Conservation (phyloP, 2,797 vertebrate genomes). For the Xenopus petersii region DNA sequence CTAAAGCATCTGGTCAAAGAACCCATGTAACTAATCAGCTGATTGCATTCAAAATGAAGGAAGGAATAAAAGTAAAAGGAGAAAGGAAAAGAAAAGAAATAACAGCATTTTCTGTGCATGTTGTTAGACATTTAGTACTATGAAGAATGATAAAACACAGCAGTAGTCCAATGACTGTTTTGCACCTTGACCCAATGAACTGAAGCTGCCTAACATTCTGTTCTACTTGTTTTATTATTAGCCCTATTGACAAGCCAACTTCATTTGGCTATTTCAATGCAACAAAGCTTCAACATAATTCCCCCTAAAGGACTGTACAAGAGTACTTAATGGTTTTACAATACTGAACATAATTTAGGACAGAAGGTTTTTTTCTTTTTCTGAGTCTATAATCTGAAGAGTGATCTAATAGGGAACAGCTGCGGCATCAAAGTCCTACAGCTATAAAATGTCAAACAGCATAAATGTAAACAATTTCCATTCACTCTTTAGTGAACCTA, state of each 20-base stretch:
- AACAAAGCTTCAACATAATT: slow-evolving; percentile 48
- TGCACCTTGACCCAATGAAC: slow-evolving; percentile 69
- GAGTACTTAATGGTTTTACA: slow-evolving; percentile 56
- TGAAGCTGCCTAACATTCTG: slow-evolving; percentile 61
- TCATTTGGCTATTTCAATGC: slow-evolving; percentile 57
- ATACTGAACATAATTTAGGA: slow-evolving; percentile 63
- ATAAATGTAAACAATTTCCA: slow-evolving; percentile 65
- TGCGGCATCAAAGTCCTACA: slow-evolving; percentile 63
- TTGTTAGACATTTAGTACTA: too few relatives aligned
- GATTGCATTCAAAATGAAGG: too few relatives aligned
- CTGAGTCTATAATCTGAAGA: slow-evolving; percentile 64
- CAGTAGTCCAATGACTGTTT: slow-evolving; percentile 47
- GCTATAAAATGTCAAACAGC: slow-evolving; percentile 70
- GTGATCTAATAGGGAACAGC: slow-evolving; percentile 72
- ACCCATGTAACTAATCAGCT: too few relatives aligned
- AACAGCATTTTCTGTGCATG: too few relatives aligned
- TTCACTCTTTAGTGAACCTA: slow-evolving; percentile 59
- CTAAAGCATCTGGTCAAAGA: too few relatives aligned
- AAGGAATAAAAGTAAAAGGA: not conserved
- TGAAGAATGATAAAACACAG: too few relatives aligned
- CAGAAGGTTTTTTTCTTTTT: slow-evolving; percentile 58
- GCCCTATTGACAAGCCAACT: slow-evolving; percentile 54
- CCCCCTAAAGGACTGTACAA: slow-evolving; percentile 61
- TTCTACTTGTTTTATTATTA: slow-evolving; percentile 57
- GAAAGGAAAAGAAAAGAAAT: not conserved